These are phyloP conservation scores for Eupithecia centaureata DNA, from an alignment of 2,888 invertebrate genomes.

Conservation along the genomic window DNA sequence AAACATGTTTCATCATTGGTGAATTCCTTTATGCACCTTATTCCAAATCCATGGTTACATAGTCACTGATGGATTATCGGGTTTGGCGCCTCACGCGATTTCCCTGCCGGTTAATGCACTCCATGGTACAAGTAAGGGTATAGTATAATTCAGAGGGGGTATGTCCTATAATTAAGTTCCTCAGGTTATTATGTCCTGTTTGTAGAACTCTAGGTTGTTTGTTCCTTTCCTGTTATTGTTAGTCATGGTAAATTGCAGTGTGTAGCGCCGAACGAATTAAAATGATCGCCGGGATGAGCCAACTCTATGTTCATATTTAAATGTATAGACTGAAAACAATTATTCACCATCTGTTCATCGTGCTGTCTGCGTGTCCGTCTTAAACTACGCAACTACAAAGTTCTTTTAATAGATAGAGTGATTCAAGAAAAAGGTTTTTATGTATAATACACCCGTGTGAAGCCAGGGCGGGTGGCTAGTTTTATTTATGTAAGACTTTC, in stretches of 20 bases:
- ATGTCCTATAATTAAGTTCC: slow-evolving; percentile 56
- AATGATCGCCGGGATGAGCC: no score
- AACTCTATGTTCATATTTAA: no score
- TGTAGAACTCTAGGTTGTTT: slow-evolving; percentile 18
- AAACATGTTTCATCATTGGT: not conserved
- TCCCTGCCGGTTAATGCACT: slow-evolving; percentile 74
- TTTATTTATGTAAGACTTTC: no score
- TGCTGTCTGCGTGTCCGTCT: no score
- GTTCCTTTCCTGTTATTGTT: slow-evolving; percentile 2
- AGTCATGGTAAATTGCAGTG: not conserved
- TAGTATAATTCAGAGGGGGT: slow-evolving; percentile 33
- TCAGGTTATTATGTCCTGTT: slow-evolving; percentile 49
- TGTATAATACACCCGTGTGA: no score
- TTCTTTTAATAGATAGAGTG: no score
- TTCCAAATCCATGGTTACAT: slow-evolving; percentile 47
- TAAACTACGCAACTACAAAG: no score
- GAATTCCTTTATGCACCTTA: slow-evolving; percentile 12
- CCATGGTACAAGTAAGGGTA: slow-evolving; percentile 32
- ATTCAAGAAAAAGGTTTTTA: no score
- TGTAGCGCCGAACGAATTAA: no score
- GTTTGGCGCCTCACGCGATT: slow-evolving; percentile 75
- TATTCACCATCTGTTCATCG: no score
- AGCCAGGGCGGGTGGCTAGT: no score
- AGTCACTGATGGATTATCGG: slow-evolving; percentile 64
- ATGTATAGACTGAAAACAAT: no score